Conservation (phyloP, 2,113 vertebrate genomes). For the Etia nguti region DNA sequence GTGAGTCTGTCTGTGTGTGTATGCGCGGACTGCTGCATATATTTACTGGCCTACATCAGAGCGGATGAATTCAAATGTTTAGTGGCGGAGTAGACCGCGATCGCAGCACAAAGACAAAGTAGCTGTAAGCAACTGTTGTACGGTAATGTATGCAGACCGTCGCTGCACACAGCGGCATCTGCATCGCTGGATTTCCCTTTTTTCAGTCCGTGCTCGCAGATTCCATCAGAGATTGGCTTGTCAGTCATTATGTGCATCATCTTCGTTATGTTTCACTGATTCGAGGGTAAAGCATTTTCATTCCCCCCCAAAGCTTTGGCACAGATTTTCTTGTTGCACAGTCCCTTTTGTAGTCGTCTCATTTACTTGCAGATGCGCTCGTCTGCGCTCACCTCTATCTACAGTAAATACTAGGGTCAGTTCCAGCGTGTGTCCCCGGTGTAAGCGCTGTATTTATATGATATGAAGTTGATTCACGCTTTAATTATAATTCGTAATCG, state of each 20-base stretch:
- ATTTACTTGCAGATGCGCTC: conserved; percentile 42
- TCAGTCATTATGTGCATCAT: conserved; percentile 39
- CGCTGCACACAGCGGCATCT: conserved; percentile 28
- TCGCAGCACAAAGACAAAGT: conserved; percentile 61
- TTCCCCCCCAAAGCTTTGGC: not conserved
- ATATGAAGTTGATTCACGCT: not conserved
- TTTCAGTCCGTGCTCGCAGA: conserved; percentile 14
- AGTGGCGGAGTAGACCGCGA: conserved; percentile 30
- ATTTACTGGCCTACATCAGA: conserved; percentile 48
- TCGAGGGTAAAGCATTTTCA: conserved; percentile 4
- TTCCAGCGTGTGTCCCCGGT: not conserved
- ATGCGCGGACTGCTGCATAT: conserved; percentile 8
- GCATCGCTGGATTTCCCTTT: conserved; percentile 16
- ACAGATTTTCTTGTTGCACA: not conserved
- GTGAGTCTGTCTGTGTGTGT: not conserved
- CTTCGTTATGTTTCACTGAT: conserved; percentile 10
- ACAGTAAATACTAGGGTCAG: not conserved
- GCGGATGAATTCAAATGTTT: conserved; percentile 39
- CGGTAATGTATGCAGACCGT: conserved; percentile 46
- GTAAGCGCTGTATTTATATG: not conserved
- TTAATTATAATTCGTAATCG: not conserved
- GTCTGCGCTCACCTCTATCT: conserved; percentile 29
- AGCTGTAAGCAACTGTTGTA: conserved; percentile 61
- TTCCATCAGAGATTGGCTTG: conserved; percentile 38
- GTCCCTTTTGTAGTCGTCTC: conserved; percentile 14